These are phyloP conservation scores for Neoarius graeffei DNA, from an alignment of 2,113 vertebrate genomes.

Conservation along the genomic window DNA sequence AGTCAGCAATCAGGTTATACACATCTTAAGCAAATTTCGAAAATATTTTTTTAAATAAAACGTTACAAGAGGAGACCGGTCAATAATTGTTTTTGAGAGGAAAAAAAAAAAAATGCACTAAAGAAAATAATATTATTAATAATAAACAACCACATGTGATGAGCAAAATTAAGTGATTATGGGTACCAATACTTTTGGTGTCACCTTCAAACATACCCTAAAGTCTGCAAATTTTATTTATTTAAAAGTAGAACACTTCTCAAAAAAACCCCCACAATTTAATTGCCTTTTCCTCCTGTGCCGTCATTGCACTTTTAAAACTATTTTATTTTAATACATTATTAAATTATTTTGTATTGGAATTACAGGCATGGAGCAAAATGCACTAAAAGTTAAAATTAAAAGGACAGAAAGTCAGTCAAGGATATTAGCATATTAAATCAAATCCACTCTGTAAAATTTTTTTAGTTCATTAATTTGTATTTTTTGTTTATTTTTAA, in stretches of 20 bases:
- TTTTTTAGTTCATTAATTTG: not conserved
- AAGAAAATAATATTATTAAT: not conserved
- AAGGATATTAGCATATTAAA: not conserved
- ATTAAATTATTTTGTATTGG: not conserved
- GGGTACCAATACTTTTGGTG: not conserved
- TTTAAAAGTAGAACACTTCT: too few species aligned
- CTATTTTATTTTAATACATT: not conserved
- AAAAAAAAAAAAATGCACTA: not conserved
- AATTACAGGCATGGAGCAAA: too few species aligned
- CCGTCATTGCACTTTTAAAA: not conserved
- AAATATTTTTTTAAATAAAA: not conserved
- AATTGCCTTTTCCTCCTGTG: not conserved
- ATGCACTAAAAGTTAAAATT: not conserved
- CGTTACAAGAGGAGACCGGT: not conserved
- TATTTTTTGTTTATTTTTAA: not conserved
- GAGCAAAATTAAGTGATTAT: not conserved
- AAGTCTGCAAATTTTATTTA: not conserved
- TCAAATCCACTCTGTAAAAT: not conserved
- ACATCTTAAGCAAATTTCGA: not conserved
- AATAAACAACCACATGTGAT: not conserved
- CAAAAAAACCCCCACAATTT: too few species aligned
- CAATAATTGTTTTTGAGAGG: not conserved
- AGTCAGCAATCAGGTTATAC: not conserved
- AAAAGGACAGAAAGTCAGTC: not conserved
- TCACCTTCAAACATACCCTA: not conserved